These are phyloP conservation scores for Alectura lathami DNA, from an alignment of 2,113 vertebrate species.

Conservation along the genomic window DNA sequence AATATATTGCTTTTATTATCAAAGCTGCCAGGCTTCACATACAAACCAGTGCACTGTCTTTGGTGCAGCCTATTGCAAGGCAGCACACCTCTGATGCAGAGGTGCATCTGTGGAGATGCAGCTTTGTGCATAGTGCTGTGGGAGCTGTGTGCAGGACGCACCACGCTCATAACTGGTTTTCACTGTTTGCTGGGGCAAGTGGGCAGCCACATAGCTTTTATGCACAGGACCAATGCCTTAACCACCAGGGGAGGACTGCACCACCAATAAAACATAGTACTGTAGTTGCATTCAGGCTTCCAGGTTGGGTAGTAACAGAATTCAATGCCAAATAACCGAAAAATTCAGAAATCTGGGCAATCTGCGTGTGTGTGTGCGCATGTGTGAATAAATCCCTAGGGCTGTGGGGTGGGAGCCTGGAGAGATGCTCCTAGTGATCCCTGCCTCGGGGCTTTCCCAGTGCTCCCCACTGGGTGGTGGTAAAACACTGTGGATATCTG, in stretches of 20 bases:
- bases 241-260: not conserved
- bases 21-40: not conserved
- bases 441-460: not conserved
- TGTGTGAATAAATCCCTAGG: too few relatives aligned
- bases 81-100: not conserved
- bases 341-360: not conserved
- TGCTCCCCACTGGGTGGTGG: not conserved
- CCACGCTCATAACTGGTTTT: not conserved
- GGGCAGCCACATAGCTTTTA: not conserved
- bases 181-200: not conserved
- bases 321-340: not conserved
- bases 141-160: not conserved
- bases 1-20: not conserved
- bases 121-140: not conserved
- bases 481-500: not conserved
- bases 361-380: fast-evolving
- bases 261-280: fast-evolving
- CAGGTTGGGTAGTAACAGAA: not conserved
- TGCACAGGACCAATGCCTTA: not conserved
- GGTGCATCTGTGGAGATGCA: not conserved
- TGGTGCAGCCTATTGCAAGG: not conserved
- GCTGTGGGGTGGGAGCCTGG: too few relatives aligned
- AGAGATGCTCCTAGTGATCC: fast-evolving
- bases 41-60: not conserved
- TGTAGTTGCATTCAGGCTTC: not conserved